Conservation (phyloP, 1,140 invertebrate species). For the Coenobita brevimanus region DNA sequence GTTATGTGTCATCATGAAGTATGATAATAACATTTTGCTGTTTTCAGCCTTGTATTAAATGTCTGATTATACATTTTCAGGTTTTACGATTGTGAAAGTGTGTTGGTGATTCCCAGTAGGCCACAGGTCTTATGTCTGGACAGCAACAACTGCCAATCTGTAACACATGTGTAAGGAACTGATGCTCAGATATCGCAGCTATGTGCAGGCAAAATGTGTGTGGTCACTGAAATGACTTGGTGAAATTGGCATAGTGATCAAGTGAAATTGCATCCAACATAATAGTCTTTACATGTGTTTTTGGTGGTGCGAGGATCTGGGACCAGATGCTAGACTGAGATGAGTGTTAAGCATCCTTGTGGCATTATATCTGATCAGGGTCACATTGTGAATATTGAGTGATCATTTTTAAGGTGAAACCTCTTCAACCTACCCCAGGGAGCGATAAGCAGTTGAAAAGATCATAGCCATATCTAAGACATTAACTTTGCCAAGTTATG, state of each 20-base stretch:
- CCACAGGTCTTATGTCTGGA: constrained; percentile 40
- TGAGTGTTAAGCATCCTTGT: constrained; percentile 51
- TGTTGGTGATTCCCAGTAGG: constrained; percentile 51
- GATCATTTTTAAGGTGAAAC: constrained; percentile 58
- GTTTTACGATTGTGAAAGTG: constrained; percentile 51
- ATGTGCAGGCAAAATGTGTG: constrained; percentile 19
- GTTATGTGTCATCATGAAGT: too few relatives aligned
- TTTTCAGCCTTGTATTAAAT: too few relatives aligned
- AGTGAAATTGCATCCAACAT: constrained; percentile 20
- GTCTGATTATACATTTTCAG: too few relatives aligned
- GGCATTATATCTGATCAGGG: constrained; percentile 64
- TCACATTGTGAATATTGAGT: constrained; percentile 58
- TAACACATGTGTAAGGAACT: constrained; percentile 41
- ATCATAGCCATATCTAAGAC: constrained; percentile 37
- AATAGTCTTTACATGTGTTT: constrained; percentile 7
- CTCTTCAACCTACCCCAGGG: constrained; percentile 56
- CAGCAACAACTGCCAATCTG: constrained; percentile 46
- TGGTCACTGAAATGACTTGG: constrained; percentile 17
- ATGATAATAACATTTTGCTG: too few relatives aligned
- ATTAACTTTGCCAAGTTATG: constrained; percentile 45
- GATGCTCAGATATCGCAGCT: constrained; percentile 36
- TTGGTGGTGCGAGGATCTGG: constrained; percentile 50
- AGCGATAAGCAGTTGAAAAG: constrained; percentile 39
- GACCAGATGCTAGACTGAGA: constrained; percentile 57
- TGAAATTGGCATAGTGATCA: constrained; percentile 10